phyloP scores from a whole-genome alignment of 1,140 invertebrate species.

The Stegodyphus mimosarum region DNA sequence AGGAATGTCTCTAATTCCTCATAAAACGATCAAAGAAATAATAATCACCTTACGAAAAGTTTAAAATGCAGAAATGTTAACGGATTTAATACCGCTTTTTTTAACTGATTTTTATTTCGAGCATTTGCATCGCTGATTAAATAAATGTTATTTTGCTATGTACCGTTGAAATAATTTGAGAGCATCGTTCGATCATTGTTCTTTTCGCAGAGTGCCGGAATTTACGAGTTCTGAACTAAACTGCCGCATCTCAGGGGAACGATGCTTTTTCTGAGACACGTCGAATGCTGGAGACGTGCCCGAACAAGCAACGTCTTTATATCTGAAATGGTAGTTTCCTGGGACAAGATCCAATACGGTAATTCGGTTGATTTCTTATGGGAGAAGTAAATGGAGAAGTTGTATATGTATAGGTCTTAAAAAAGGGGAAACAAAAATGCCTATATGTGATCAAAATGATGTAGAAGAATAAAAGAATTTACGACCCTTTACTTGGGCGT shows the following conservation, averaged over 20 bases:
- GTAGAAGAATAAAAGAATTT: slow-evolving; percentile 43
- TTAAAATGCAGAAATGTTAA: too few relatives aligned
- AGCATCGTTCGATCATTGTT: background rate
- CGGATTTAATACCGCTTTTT: too few relatives aligned
- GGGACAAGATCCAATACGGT: slow-evolving; percentile 52
- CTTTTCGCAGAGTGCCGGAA: slow-evolving; percentile 6
- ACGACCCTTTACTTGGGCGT: slow-evolving; percentile 28
- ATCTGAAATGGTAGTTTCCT: slow-evolving; percentile 18
- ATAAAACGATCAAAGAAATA: too few relatives aligned
- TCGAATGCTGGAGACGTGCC: slow-evolving; percentile 13
- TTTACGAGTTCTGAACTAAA: slow-evolving; percentile 41
- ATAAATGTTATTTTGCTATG: too few relatives aligned
- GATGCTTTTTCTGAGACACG: slow-evolving; percentile 19
- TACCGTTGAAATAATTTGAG: slow-evolving; percentile 24
- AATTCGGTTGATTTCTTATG: slow-evolving; percentile 59
- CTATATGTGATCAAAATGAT: slow-evolving; percentile 9
- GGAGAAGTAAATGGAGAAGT: slow-evolving; percentile 47
- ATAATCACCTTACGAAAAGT: too few relatives aligned
- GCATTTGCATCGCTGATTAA: too few relatives aligned
- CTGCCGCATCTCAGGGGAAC: slow-evolving; percentile 37
- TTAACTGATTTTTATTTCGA: too few relatives aligned
- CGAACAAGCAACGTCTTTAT: slow-evolving; percentile 50
- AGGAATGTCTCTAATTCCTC: too few relatives aligned
- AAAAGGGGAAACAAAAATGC: background rate
- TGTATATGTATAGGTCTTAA: background rate